phyloP scores from a whole-genome alignment of 2,888 invertebrate genomes.

The Lithosia quadra region DNA sequence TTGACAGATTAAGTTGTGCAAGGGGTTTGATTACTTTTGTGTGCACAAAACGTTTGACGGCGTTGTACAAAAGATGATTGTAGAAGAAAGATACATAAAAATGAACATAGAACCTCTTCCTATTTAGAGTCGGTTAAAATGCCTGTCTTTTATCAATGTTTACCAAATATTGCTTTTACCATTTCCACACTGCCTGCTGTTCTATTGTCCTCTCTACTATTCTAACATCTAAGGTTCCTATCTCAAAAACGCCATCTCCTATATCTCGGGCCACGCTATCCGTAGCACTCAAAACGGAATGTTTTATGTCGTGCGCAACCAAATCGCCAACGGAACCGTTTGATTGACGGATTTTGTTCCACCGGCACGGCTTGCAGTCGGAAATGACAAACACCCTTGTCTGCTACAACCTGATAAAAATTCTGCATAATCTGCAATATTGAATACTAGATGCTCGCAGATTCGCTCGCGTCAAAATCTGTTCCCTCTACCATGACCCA shows the following conservation, averaged over 20 bases:
- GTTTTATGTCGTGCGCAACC: constrained; percentile 70
- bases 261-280: constrained; percentile 31
- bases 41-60: too few relatives aligned
- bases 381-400: constrained; percentile 13
- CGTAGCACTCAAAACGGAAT: constrained; percentile 70
- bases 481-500: too few relatives aligned
- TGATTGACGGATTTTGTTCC: constrained; percentile 70
- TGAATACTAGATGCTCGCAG: too few relatives aligned
- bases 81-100: too few relatives aligned
- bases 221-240: background rate
- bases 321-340: constrained; percentile 64
- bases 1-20: too few relatives aligned
- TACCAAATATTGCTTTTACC: background rate
- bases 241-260: constrained; percentile 26
- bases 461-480: too few relatives aligned
- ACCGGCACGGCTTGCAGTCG: constrained; percentile 26
- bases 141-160: background rate
- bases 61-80: too few relatives aligned
- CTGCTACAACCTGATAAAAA: constrained; percentile 4
- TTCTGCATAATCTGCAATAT: background rate
- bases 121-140: too few relatives aligned
- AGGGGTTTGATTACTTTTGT: too few relatives aligned
- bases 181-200: too few relatives aligned
- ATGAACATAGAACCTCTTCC: too few relatives aligned
- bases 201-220: too few relatives aligned